Evolutionary conservation across 2,888 invertebrate species (phyloP).

Genomic region (Cheilosia pagana): DNA sequence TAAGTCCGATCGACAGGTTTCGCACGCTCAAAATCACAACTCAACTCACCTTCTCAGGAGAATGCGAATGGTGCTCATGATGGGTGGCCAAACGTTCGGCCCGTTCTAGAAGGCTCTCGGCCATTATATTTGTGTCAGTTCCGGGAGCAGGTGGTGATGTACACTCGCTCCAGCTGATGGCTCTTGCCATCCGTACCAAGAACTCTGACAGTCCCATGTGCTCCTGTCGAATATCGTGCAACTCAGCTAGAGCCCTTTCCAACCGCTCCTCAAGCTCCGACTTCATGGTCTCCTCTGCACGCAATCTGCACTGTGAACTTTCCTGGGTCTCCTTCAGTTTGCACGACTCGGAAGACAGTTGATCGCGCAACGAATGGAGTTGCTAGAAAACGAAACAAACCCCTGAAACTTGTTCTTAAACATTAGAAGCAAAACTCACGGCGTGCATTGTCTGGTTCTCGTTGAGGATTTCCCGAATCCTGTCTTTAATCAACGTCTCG

Average conservation of each 20-base stretch:
- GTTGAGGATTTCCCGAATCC: constrained; percentile 89
- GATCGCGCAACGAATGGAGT: constrained; percentile 90
- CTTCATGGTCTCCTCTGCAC: constrained; percentile 88
- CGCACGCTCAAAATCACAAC: not conserved
- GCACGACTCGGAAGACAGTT: constrained; percentile 89
- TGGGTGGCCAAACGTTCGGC: constrained; percentile 88
- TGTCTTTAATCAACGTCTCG: constrained; percentile 91
- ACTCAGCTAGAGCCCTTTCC: constrained; percentile 91
- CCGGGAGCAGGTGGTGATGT: constrained; percentile 81
- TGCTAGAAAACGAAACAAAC: constrained; percentile 84
- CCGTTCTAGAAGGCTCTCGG: constrained; percentile 92
- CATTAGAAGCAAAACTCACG: constrained; percentile 84
- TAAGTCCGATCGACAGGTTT: too few relatives aligned
- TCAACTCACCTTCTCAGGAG: constrained; percentile 77
- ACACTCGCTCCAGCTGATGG: constrained; percentile 86
- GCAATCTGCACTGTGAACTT: constrained; percentile 87
- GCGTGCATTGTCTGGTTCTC: constrained; percentile 91
- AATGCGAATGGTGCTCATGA: constrained; percentile 79
- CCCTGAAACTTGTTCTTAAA: not conserved
- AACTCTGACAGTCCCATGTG: constrained; percentile 87
- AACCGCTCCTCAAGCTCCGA: constrained; percentile 89
- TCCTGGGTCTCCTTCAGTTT: constrained; percentile 85
- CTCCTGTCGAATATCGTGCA: constrained; percentile 86
- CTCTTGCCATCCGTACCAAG: constrained; percentile 91
- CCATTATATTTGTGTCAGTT: constrained; percentile 82